Evolutionary conservation across 2,888 invertebrate genomes (phyloP).

Genomic region (Dolomedes plantarius): DNA sequence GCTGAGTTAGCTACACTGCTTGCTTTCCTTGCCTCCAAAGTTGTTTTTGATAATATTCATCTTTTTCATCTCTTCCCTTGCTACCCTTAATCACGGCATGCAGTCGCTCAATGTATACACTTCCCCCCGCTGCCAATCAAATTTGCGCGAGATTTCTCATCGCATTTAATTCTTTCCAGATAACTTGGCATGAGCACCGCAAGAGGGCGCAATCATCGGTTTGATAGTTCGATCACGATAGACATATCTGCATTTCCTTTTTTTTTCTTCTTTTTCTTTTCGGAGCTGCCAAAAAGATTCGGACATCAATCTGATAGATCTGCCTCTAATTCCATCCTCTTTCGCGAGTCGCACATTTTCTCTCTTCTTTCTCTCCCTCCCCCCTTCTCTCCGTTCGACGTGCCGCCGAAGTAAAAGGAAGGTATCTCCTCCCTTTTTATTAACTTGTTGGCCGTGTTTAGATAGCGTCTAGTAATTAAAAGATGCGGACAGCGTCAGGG

Average conservation of each 20-base stretch:
- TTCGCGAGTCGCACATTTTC: not conserved
- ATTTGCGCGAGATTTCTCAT: conserved; percentile 14
- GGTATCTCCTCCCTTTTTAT: not conserved
- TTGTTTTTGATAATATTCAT: no score
- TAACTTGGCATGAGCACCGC: not conserved
- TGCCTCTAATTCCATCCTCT: not conserved
- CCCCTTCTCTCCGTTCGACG: no score
- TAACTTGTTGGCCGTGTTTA: not conserved
- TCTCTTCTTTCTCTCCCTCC: not conserved
- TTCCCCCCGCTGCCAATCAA: conserved; percentile 9
- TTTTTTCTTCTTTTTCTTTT: not conserved
- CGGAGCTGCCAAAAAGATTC: not conserved
- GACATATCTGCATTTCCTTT: not conserved
- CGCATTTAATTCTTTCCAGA: not conserved
- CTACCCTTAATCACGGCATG: no score
- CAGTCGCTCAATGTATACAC: not conserved
- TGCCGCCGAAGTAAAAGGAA: not conserved
- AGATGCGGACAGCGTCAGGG: not conserved
- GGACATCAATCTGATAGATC: conserved; percentile 15
- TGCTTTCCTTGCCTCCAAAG: no score
- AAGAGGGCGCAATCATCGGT: conserved; percentile 11
- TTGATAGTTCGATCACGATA: conserved; percentile 14
- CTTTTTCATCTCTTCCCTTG: no score
- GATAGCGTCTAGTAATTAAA: not conserved
- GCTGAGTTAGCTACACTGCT: no score